Percentiles rank a stretch among this genome's conserved stretches.
Conservation (phyloP, 23 tunicate species). For the Trididemnum nubilum region DNA sequence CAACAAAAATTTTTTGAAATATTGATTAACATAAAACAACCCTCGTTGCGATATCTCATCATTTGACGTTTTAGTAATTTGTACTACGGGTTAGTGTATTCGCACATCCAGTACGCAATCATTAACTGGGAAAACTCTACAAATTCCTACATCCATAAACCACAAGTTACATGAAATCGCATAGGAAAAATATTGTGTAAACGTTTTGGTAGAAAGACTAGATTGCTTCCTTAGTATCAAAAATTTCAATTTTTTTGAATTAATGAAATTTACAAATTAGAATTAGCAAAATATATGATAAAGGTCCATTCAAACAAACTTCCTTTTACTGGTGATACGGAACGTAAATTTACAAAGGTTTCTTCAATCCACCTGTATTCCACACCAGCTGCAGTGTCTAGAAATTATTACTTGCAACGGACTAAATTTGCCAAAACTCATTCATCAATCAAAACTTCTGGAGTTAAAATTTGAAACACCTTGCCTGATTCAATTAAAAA, state of each 20-base stretch:
- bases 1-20: no score
- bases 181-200: not conserved
- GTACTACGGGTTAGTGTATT: not conserved
- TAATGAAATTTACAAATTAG: not conserved
- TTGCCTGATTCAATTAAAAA: not conserved
- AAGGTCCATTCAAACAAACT: not conserved
- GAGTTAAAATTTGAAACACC: not conserved
- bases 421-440: not conserved
- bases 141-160: not conserved
- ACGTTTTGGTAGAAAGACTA: not conserved
- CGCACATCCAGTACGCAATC: not conserved
- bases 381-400: not conserved
- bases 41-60: no score
- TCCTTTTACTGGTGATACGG: not conserved
- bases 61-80: no score
- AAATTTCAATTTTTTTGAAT: no score
- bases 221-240: not conserved
- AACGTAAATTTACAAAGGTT: not conserved
- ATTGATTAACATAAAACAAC: no score
- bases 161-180: not conserved
- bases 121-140: not conserved
- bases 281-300: not conserved
- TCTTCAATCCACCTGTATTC: not conserved
- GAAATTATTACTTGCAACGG: not conserved
- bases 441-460: not conserved